phyloP scores from a whole-genome alignment of 2,888 invertebrate genomes.

The Operophtera brumata region DNA sequence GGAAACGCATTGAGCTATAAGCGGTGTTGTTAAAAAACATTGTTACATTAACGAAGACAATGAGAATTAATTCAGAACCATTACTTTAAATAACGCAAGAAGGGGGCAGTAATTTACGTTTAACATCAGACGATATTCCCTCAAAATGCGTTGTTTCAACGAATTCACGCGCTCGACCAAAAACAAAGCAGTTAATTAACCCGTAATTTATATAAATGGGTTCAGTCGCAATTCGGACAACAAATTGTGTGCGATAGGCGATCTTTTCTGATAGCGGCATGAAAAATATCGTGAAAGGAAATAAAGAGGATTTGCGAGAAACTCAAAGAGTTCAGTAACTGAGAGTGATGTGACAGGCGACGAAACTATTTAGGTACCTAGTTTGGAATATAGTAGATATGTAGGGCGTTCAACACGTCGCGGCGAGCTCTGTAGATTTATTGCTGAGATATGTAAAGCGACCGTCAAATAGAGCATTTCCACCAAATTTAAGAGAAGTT shows the following conservation, averaged over 20 bases:
- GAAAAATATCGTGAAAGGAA: slow-evolving; percentile 46
- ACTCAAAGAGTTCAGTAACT: slow-evolving; percentile 28
- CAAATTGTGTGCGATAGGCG: slow-evolving; percentile 64
- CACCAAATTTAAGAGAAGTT: slow-evolving; percentile 58
- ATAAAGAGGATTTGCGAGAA: slow-evolving; percentile 35
- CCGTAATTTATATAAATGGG: slow-evolving; percentile 70
- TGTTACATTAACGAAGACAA: slow-evolving; percentile 24
- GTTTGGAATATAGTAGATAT: slow-evolving; percentile 28
- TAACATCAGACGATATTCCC: slow-evolving; percentile 48
- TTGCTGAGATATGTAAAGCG: slow-evolving; percentile 59
- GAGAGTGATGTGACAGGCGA: slow-evolving; percentile 32
- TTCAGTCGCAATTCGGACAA: slow-evolving; percentile 61
- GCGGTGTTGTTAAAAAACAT: slow-evolving; percentile 11
- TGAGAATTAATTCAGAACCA: slow-evolving; percentile 29
- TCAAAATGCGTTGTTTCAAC: slow-evolving; percentile 56
- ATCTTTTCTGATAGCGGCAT: slow-evolving; percentile 50
- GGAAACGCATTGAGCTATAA: too few species aligned
- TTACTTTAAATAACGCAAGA: slow-evolving; percentile 27
- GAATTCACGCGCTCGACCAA: slow-evolving; percentile 61
- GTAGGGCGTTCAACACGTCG: slow-evolving; percentile 34
- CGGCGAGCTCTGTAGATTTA: slow-evolving; percentile 52
- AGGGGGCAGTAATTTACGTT: slow-evolving; percentile 54
- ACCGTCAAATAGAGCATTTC: slow-evolving; percentile 58
- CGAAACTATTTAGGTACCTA: slow-evolving; percentile 47
- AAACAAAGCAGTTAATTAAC: slow-evolving; percentile 70